Percentiles rank a stretch among this genome's conserved stretches.
phyloP scores from a whole-genome alignment of 2,113 vertebrate genomes.

The Daboia siamensis region DNA sequence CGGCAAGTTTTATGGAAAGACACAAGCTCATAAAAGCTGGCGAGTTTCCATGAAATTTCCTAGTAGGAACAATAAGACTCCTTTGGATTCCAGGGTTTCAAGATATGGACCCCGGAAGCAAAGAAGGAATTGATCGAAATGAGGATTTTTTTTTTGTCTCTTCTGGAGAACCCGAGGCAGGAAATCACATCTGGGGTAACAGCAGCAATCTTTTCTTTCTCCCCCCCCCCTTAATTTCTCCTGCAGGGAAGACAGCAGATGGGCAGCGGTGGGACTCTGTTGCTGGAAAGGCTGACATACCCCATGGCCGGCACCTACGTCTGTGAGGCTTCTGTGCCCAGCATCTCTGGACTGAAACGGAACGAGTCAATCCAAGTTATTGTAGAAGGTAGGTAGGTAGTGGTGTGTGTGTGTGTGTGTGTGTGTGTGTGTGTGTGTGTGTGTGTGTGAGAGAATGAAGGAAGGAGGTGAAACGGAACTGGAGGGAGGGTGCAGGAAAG shows the following conservation, averaged over 20 bases:
- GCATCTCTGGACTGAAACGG: slow-evolving; percentile 69
- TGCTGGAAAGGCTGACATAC: slow-evolving; percentile 58
- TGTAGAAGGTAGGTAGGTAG: slow-evolving; percentile 72
- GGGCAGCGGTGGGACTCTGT: slow-evolving; percentile 59
- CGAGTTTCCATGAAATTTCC: background rate
- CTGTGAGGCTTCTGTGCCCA: slow-evolving; percentile 73
- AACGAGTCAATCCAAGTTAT: slow-evolving; percentile 64
- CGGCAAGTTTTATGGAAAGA: background rate
- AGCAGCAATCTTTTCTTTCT: too few species aligned
- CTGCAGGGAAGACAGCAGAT: slow-evolving; percentile 63
- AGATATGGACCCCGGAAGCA: background rate
- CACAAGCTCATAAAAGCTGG: background rate
- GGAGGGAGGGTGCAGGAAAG: background rate
- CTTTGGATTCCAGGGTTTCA: background rate
- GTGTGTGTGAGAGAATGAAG: too few species aligned
- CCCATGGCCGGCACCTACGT: slow-evolving; percentile 70
- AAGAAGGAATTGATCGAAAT: background rate
- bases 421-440: too few species aligned
- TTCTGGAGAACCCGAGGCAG: too few species aligned
- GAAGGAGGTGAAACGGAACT: background rate
- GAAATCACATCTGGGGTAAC: background rate
- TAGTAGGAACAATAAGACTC: background rate
- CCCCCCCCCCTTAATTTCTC: background rate
- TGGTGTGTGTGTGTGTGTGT: too few species aligned
- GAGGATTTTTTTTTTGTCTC: too few species aligned